phyloP scores from a whole-genome alignment of 2,113 vertebrate species.

The Notiomystis cincta region DNA sequence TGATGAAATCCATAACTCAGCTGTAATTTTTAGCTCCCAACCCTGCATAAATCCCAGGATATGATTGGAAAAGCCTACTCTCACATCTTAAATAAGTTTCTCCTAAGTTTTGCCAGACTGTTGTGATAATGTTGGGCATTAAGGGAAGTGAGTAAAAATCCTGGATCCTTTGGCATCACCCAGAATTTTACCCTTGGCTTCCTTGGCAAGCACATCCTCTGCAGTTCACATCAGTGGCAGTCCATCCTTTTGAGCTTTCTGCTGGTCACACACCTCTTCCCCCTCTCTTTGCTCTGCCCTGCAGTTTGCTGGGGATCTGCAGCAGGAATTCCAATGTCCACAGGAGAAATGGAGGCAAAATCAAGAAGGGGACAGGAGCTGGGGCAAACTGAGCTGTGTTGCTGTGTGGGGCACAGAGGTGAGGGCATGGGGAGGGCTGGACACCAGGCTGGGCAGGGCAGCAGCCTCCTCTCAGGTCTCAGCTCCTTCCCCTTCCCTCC shows the following conservation, averaged over 20 bases:
- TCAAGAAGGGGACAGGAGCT: background rate
- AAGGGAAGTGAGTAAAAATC: background rate
- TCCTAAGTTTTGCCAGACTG: background rate
- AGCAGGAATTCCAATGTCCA: rapidly evolving
- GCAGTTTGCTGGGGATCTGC: background rate
- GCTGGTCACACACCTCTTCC: background rate
- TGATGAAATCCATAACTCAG: conserved; percentile 25
- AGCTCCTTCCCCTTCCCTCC: background rate
- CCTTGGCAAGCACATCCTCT: background rate
- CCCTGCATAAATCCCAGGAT: background rate
- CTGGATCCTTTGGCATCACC: background rate
- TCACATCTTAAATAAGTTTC: background rate
- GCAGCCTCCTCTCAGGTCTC: background rate
- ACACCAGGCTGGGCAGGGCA: background rate
- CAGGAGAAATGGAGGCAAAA: background rate
- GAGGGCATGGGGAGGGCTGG: background rate
- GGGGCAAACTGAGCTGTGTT: rapidly evolving
- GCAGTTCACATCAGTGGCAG: background rate
- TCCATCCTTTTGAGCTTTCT: background rate
- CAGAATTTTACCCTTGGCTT: background rate
- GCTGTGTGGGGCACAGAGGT: background rate
- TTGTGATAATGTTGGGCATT: background rate
- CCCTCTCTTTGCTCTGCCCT: background rate
- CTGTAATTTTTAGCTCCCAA: background rate
- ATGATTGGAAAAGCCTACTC: background rate